Conservation (phyloP, 2,888 invertebrate genomes). For the Schizaphis graminum region DNA sequence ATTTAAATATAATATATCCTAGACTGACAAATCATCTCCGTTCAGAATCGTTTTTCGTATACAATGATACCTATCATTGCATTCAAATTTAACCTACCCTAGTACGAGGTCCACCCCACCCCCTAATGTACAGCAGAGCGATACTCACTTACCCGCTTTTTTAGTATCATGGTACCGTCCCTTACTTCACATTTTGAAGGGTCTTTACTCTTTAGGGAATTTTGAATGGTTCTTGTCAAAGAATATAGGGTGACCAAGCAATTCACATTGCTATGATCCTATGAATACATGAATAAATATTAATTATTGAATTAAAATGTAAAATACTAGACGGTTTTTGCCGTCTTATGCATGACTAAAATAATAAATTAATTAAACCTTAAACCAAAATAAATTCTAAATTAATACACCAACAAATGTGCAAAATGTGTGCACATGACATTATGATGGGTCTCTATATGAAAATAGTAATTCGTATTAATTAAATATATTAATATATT, state of each 20-base stretch:
- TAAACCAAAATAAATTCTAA: not conserved
- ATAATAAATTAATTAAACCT: not conserved
- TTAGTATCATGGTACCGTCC: not conserved
- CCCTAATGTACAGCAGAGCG: no score
- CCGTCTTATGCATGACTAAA: not conserved
- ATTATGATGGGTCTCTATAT: not conserved
- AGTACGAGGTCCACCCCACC: no score
- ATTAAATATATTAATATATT: not conserved
- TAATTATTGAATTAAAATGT: constrained; percentile 2
- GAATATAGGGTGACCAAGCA: not conserved
- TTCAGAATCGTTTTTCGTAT: no score
- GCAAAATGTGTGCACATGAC: not conserved
- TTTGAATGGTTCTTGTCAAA: not conserved
- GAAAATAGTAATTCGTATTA: not conserved
- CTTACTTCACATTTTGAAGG: not conserved
- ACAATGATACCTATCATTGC: no score
- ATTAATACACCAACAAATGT: not conserved
- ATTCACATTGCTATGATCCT: not conserved
- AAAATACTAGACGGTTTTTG: not conserved
- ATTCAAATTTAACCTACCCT: no score
- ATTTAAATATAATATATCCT: no score
- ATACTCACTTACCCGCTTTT: no score
- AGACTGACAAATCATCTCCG: no score
- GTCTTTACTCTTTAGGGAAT: not conserved
- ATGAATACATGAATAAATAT: constrained; percentile 9